A percentile compares a stretch with the other conserved stretches of the same genome.
Evolutionary conservation across 2,888 invertebrate genomes (phyloP).

Genomic region (Leucoptera coffeella): DNA sequence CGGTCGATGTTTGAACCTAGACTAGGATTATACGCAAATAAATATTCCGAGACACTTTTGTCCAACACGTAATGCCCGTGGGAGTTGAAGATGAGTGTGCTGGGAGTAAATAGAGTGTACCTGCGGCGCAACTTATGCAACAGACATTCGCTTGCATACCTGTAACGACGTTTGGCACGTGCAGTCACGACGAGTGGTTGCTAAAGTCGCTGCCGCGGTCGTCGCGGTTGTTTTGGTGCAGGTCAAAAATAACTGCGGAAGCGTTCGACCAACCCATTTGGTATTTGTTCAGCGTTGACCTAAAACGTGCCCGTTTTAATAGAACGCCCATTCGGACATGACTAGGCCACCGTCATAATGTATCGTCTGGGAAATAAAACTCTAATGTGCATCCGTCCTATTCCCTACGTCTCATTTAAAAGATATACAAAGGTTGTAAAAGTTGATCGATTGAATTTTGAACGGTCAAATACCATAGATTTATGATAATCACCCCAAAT

Average conservation of each 20-base stretch:
- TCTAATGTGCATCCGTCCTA: too few relatives aligned
- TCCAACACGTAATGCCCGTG: not conserved
- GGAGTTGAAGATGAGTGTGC: not conserved
- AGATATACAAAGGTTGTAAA: too few relatives aligned
- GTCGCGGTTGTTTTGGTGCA: slow-evolving; percentile 25
- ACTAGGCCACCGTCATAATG: slow-evolving; percentile 17
- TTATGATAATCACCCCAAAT: too few relatives aligned
- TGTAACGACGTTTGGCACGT: slow-evolving; percentile 7
- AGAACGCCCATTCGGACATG: slow-evolving; percentile 39
- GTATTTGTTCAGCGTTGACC: slow-evolving; percentile 54
- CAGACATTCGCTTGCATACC: slow-evolving; percentile 2
- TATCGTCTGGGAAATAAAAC: slow-evolving; percentile 14
- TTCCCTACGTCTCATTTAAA: too few relatives aligned
- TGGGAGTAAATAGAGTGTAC: not conserved
- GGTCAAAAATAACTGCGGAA: slow-evolving; percentile 50
- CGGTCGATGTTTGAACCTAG: too few relatives aligned
- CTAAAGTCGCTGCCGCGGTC: slow-evolving; percentile 24
- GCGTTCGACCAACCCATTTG: slow-evolving; percentile 50
- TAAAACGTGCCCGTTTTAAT: slow-evolving; percentile 50
- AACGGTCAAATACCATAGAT: too few relatives aligned
- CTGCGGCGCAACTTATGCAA: slow-evolving; percentile 1
- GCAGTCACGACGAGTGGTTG: slow-evolving; percentile 25
- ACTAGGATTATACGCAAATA: not conserved
- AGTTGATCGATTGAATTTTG: too few relatives aligned
- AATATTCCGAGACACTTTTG: not conserved